Conservation (phyloP, 2,888 invertebrate genomes). For the Homarus gammarus region DNA sequence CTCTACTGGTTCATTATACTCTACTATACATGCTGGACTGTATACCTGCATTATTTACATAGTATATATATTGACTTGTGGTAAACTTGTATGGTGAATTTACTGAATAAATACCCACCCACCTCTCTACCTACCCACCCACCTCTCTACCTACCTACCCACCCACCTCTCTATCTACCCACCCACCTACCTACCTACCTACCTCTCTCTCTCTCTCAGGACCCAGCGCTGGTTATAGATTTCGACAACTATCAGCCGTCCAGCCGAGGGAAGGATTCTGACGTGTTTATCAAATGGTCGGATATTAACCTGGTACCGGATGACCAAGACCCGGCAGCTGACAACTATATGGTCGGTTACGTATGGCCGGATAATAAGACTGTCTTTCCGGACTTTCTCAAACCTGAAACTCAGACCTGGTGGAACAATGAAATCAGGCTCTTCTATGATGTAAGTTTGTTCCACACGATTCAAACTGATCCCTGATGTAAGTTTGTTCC, state of each 20-base stretch:
- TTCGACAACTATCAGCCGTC: slow-evolving; percentile 70
- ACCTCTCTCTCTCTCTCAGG: slow-evolving; percentile 51
- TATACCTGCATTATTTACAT: too few species aligned
- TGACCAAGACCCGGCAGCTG: slow-evolving; percentile 65
- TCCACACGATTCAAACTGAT: too few species aligned
- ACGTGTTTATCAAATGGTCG: slow-evolving; percentile 75
- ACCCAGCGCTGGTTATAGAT: slow-evolving; percentile 72
- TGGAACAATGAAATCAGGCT: slow-evolving; percentile 76
- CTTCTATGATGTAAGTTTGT: slow-evolving; percentile 75
- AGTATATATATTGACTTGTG: too few species aligned
- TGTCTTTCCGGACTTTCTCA: slow-evolving; percentile 77
- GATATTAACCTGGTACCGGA: slow-evolving; percentile 59
- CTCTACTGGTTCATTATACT: too few species aligned
- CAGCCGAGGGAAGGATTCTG: slow-evolving; percentile 54
- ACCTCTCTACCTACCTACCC: not conserved
- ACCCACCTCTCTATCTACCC: not conserved
- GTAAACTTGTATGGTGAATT: too few species aligned
- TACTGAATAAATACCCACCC: too few species aligned
- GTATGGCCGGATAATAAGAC: slow-evolving; percentile 74
- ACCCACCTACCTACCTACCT: too few species aligned
- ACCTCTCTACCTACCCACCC: too few species aligned
- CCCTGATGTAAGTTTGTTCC: too few species aligned
- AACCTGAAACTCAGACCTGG: slow-evolving; percentile 76
- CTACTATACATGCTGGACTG: too few species aligned
- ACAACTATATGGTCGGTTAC: slow-evolving; percentile 74